Evolutionary conservation across 1,140 invertebrate genomes (phyloP).

Genomic region (Meteorus sp.): DNA sequence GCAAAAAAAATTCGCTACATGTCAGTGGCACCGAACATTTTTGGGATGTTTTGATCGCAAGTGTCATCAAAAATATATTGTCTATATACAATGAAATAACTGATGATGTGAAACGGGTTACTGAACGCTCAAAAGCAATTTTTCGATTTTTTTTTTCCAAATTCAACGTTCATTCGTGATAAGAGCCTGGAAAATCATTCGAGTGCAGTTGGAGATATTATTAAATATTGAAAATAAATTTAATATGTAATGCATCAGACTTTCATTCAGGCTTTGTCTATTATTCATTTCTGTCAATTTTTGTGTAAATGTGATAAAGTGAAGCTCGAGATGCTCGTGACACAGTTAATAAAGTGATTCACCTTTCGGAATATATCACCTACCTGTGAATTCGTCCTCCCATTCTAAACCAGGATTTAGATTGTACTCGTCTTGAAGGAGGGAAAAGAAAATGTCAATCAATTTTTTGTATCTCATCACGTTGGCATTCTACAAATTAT

Average conservation of each 20-base stretch:
- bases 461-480: conserved; percentile 54
- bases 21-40: no score
- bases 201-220: neutral
- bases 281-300: conserved; percentile 16
- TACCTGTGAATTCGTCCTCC: conserved; percentile 99
- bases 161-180: conserved; percentile 23
- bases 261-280: conserved; percentile 11
- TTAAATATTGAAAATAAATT: neutral
- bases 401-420: conserved; percentile 99
- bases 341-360: conserved; percentile 34
- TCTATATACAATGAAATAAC: no score
- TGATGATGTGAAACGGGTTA: neutral
- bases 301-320: conserved; percentile 19
- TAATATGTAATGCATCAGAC: neutral
- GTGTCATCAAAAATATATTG: no score
- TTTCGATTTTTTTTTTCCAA: conserved; percentile 12
- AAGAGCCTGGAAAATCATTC: conserved; percentile 11
- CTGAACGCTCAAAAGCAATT: conserved; percentile 9
- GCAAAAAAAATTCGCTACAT: neutral
- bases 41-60: no score
- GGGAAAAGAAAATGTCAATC: conserved; percentile 75
- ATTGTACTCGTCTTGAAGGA: conserved; percentile 95
- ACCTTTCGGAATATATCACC: conserved; percentile 66
- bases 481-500: conserved; percentile 36
- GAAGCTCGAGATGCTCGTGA: conserved; percentile 31